Evolutionary conservation across 2,113 vertebrate species (phyloP).

Genomic region (Crotalus horridus): DNA sequence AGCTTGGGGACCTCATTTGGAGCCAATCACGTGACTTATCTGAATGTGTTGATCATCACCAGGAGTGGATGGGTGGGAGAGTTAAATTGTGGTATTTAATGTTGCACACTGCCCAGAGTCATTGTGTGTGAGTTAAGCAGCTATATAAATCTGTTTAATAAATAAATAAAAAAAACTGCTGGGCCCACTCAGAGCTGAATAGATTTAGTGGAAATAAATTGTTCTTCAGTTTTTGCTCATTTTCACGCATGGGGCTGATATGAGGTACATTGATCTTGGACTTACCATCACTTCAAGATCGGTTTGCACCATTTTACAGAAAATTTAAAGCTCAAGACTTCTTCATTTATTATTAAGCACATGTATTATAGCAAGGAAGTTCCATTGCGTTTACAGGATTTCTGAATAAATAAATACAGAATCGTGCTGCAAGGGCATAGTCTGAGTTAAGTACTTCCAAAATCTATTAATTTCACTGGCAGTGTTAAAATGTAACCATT

Average conservation of each 20-base stretch:
- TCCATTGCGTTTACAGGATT: background rate
- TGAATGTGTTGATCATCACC: background rate
- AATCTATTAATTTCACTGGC: background rate
- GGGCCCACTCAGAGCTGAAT: background rate
- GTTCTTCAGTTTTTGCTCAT: constrained; percentile 1
- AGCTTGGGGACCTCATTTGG: background rate
- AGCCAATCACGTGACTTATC: background rate
- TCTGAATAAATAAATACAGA: background rate
- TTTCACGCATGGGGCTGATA: constrained; percentile 21
- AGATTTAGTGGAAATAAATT: constrained; percentile 8
- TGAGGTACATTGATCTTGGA: background rate
- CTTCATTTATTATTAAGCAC: background rate
- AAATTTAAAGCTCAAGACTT: background rate
- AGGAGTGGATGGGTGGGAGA: background rate
- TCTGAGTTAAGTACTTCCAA: background rate
- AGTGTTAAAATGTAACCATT: background rate
- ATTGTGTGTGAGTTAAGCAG: background rate
- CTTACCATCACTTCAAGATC: background rate
- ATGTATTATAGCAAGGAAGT: background rate
- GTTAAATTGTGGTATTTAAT: background rate
- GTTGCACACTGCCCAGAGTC: background rate
- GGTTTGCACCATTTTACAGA: background rate
- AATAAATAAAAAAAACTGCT: background rate
- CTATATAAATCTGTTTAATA: background rate
- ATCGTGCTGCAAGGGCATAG: background rate